phyloP scores from a whole-genome alignment of 2,113 vertebrate species.

The Ailuropoda melanoleuca region DNA sequence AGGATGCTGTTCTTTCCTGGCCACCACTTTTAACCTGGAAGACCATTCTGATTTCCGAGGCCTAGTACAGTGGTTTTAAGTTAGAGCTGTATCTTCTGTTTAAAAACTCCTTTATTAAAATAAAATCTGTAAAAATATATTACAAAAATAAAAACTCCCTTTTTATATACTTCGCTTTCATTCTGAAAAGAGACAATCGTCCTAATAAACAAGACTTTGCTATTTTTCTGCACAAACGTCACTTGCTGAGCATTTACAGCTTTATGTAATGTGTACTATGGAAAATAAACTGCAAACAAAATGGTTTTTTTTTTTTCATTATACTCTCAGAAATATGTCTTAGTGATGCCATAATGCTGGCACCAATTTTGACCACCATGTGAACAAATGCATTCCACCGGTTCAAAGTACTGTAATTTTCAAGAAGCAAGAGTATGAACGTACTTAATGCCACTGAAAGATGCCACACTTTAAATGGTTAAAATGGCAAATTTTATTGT shows the following conservation, averaged over 20 bases:
- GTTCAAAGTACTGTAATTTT: not conserved
- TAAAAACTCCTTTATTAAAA: constrained; percentile 83
- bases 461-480: not conserved
- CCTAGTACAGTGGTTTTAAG: constrained; percentile 78
- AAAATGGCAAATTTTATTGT: not conserved
- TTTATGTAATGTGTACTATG: constrained; percentile 86
- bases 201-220: constrained; percentile 71
- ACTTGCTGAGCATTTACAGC: constrained; percentile 82
- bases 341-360: not conserved
- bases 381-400: not conserved
- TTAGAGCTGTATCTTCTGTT: constrained; percentile 91
- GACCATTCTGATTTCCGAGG: not conserved
- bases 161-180: constrained; percentile 85
- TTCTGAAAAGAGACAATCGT: constrained; percentile 90
- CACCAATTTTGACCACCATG: not conserved
- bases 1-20: not conserved
- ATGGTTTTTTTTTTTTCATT: constrained; percentile 47
- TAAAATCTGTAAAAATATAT: not conserved
- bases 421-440: not conserved
- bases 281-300: constrained; percentile 91
- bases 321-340: not conserved
- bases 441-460: not conserved
- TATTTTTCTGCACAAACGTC: constrained; percentile 78
- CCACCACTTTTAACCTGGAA: not conserved
- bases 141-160: constrained; percentile 61